phyloP scores from a whole-genome alignment of 1,140 invertebrate genomes.

The Eciton burchellii region DNA sequence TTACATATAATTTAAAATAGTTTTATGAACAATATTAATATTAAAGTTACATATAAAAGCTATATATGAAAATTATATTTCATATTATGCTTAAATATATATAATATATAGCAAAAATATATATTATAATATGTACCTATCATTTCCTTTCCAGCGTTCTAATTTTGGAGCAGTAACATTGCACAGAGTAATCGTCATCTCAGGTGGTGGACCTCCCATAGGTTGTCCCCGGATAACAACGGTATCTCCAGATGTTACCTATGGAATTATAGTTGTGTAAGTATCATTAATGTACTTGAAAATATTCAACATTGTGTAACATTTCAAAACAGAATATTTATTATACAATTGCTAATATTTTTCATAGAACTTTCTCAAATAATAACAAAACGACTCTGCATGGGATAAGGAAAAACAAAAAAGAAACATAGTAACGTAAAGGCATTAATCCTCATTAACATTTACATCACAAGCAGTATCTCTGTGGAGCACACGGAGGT shows the following conservation, averaged over 20 bases:
- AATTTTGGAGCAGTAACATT: slow-evolving; percentile 97
- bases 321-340: background rate
- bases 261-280: slow-evolving; percentile 38
- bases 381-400: background rate
- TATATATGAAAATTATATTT: too few relatives aligned
- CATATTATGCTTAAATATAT: too few relatives aligned
- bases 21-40: background rate
- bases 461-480: background rate
- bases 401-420: background rate
- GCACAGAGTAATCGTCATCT: slow-evolving; percentile 95
- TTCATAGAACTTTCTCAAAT: slow-evolving; percentile 53
- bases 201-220: slow-evolving; percentile 93
- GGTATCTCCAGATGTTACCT: slow-evolving; percentile 82
- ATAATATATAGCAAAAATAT: background rate
- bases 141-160: slow-evolving; percentile 87
- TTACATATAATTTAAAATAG: background rate
- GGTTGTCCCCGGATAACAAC: slow-evolving; percentile 81
- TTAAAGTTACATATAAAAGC: slow-evolving; percentile 4
- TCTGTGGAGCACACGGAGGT: background rate
- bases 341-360: slow-evolving; percentile 34
- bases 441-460: background rate
- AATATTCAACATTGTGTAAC: background rate
- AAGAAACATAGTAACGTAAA: background rate
- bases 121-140: slow-evolving; percentile 66
- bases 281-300: background rate